Percentiles rank a stretch among this genome's conserved stretches.
Conservation (phyloP, 2,888 invertebrate species). For the Drosophila sordidula region DNA sequence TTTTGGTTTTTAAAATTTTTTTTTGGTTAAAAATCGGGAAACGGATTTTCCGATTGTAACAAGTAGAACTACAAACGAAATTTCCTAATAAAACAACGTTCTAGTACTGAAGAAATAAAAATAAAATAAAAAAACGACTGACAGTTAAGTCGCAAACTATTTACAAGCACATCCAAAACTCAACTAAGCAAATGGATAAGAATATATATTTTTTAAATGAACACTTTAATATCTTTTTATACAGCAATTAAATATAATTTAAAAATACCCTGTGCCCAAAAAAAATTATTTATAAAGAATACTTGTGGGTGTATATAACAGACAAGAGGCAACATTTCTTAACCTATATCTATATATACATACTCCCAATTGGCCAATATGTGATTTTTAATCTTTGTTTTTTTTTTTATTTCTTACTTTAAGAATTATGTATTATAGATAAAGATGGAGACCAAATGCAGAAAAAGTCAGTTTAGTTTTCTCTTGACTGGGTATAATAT, state of each 20-base stretch:
- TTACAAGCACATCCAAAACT: not conserved
- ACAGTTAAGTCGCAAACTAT: constrained; percentile 1
- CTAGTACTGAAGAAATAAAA: not conserved
- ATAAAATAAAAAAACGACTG: not conserved
- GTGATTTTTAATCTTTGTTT: no score
- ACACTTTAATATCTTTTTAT: not conserved
- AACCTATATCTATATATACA: no score
- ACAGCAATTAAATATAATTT: not conserved
- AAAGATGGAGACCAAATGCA: no score
- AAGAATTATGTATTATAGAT: no score
- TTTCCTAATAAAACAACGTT: constrained; percentile 6
- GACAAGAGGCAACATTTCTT: no score
- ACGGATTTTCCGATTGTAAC: constrained; percentile 9
- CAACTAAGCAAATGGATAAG: constrained; percentile 20
- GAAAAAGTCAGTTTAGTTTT: no score
- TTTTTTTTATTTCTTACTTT: no score
- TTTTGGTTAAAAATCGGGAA: constrained; percentile 3
- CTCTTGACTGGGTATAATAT: no score
- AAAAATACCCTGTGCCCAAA: constrained; percentile 13
- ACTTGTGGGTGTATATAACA: no score
- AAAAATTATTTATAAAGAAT: no score
- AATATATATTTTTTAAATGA: not conserved
- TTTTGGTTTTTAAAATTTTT: not conserved
- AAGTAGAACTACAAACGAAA: constrained; percentile 21
- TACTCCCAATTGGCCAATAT: no score